Evolutionary conservation across 2,888 invertebrate genomes (phyloP).

Genomic region (Apotomis betuletana): DNA sequence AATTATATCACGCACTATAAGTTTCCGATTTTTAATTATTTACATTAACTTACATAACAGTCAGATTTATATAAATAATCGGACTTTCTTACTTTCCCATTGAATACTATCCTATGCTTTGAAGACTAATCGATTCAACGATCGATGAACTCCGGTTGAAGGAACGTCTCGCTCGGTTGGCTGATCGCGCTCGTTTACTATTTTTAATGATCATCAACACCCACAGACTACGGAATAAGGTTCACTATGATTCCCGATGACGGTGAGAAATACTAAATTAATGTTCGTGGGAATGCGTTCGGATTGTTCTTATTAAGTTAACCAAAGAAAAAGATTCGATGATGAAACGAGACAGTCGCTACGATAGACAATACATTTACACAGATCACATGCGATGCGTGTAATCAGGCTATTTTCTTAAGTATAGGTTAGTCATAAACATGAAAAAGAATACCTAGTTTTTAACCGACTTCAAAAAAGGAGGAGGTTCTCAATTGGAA

Average conservation of each 20-base stretch:
- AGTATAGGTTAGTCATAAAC: not conserved
- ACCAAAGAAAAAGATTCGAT: conserved; percentile 41
- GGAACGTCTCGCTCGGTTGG: conserved; percentile 75
- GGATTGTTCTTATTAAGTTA: conserved; percentile 45
- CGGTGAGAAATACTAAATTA: conserved; percentile 40
- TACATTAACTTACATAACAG: conserved; percentile 22
- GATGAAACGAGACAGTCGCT: conserved; percentile 33
- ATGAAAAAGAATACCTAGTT: no score
- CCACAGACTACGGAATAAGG: conserved; percentile 29
- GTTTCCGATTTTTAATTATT: conserved; percentile 4
- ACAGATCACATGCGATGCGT: not conserved
- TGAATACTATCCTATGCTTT: conserved; percentile 62
- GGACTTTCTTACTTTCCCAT: conserved; percentile 72
- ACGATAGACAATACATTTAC: conserved; percentile 21
- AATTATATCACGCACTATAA: conserved; percentile 3
- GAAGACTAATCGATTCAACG: conserved; percentile 63
- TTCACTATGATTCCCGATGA: conserved; percentile 10
- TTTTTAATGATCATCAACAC: conserved; percentile 43
- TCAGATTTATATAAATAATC: conserved; percentile 41
- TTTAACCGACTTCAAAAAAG: no score
- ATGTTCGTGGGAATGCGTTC: conserved; percentile 55
- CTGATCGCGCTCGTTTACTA: conserved; percentile 54
- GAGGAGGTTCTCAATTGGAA: no score
- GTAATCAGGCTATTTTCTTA: not conserved
- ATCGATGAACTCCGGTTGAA: conserved; percentile 78